These are phyloP conservation scores for Drosophila tanythrix DNA, from an alignment of 2,888 invertebrate species.

Conservation along the genomic window DNA sequence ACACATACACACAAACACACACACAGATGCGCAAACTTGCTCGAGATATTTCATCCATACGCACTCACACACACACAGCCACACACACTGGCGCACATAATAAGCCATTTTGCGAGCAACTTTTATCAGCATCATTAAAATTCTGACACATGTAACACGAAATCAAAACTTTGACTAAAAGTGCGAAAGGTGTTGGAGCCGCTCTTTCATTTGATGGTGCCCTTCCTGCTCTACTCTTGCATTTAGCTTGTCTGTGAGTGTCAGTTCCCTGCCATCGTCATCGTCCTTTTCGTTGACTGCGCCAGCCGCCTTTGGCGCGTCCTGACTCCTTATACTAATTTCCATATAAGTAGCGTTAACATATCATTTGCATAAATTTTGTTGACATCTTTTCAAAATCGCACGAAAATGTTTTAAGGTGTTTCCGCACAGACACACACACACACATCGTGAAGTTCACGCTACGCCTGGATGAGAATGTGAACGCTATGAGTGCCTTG, in stretches of 20 bases:
- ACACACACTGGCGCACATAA: conserved; percentile 63
- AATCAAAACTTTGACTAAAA: conserved; percentile 81
- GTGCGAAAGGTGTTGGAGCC: conserved; percentile 74
- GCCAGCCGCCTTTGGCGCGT: conserved; percentile 72
- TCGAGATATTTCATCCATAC: conserved; percentile 19
- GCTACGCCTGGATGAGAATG: conserved; percentile 23
- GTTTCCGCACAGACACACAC: conserved; percentile 56
- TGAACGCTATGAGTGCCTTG: conserved; percentile 19
- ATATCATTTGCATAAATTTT: conserved; percentile 83
- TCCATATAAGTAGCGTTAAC: conserved; percentile 82
- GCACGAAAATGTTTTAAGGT: conserved; percentile 83
- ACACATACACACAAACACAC: conserved; percentile 5
- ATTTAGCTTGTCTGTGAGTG: conserved; percentile 30
- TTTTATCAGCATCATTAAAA: conserved; percentile 81
- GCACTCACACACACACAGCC: background rate
- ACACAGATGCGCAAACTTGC: conserved; percentile 20
- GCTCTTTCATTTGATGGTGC: conserved; percentile 5
- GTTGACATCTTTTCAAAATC: conserved; percentile 83
- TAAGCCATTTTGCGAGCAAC: conserved; percentile 76
- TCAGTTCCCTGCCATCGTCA: conserved; percentile 15
- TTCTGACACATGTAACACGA: conserved; percentile 81
- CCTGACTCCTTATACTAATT: conserved; percentile 81
- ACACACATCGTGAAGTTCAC: conserved; percentile 31
- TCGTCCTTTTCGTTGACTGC: conserved; percentile 23
- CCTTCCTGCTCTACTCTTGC: background rate